Conservation (phyloP, 2,888 invertebrate species). For the Busseola fusca region DNA sequence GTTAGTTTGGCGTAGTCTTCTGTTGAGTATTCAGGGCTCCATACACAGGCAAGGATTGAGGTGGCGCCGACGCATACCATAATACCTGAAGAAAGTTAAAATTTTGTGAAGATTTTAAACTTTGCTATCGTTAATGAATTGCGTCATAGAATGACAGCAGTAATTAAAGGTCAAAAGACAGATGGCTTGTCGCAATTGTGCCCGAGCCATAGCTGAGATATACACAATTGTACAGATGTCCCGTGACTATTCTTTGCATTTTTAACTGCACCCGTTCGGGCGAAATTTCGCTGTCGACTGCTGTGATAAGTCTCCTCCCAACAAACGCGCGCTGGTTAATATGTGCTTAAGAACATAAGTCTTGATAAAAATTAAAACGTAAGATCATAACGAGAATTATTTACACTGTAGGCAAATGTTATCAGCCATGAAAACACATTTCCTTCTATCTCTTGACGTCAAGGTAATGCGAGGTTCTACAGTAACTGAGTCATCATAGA, state of each 20-base stretch:
- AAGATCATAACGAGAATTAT: background rate
- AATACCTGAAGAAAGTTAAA: slow-evolving; percentile 67
- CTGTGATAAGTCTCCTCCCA: background rate
- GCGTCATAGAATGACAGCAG: background rate
- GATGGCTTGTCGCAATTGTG: background rate
- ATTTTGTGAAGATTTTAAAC: background rate
- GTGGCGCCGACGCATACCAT: slow-evolving; percentile 65
- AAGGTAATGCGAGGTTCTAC: slow-evolving; percentile 41
- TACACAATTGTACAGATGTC: no score
- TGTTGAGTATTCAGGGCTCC: slow-evolving; percentile 69
- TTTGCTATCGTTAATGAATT: background rate
- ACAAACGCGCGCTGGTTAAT: background rate
- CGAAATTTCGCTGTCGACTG: background rate
- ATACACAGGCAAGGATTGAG: slow-evolving; percentile 73
- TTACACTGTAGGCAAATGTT: slow-evolving; percentile 70
- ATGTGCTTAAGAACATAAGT: background rate
- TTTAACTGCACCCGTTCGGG: background rate
- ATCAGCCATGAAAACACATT: slow-evolving; percentile 65
- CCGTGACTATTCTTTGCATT: background rate
- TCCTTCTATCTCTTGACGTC: slow-evolving; percentile 61
- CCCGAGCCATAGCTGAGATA: background rate
- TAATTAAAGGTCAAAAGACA: background rate
- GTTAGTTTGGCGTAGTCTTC: slow-evolving; percentile 74
- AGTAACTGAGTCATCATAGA: background rate
- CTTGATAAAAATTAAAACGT: background rate